Evolutionary conservation across 2,113 vertebrate species (phyloP), one percentile per base, ranked within the genome.

Genomic region (Ornithorhynchus anatinus): DNA sequence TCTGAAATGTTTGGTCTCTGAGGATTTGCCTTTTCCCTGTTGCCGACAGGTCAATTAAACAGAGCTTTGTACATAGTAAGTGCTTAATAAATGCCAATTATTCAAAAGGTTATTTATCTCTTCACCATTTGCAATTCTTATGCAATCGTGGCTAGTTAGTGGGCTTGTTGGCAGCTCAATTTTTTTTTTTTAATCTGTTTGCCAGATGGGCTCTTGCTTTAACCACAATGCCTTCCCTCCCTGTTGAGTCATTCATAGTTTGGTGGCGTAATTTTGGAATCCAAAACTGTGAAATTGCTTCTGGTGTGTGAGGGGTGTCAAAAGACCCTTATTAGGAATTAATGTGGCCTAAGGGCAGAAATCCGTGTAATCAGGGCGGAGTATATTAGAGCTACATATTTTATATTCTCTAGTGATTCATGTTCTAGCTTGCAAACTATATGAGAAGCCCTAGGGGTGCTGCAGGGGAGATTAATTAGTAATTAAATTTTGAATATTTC

Each of bases 351-450:
- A 12, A 43, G 65, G 68, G 50, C 40, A 70, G 61, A n/a, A 29
- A 37, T 20, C 19, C 11, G 4, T 40, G 10, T 39, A 40, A 58
- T 70, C 62, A 60, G 56, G 45, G 66, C 62, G 38, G 69, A 66
- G 59, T 25, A 16, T 42, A 22, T 2, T 43, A 47, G 39, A 53
- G 32, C 36, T 8, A 0, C 32, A 40, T 12, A 32, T 52, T 23
- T 50, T 77, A 62, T 60, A 0, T 54, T 72, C 52, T 81, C 59
- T 31, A 48, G 36, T 45, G 29, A 20, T 52, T 14, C 57, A 2
- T 72, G 85, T 84, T 75, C 59, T 58, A 69, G 66, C 69, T 75
- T 72, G 80, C 44, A 72, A 63, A 72, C 72, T 22, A 17, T 40
- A 32, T 12, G 60, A 59, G 44, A 42, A 77, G 59, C 83, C 72